Evolutionary conservation across 2,113 vertebrate species (phyloP), one percentile per base, ranked within the genome.

Genomic region (Gambusia affinis): DNA sequence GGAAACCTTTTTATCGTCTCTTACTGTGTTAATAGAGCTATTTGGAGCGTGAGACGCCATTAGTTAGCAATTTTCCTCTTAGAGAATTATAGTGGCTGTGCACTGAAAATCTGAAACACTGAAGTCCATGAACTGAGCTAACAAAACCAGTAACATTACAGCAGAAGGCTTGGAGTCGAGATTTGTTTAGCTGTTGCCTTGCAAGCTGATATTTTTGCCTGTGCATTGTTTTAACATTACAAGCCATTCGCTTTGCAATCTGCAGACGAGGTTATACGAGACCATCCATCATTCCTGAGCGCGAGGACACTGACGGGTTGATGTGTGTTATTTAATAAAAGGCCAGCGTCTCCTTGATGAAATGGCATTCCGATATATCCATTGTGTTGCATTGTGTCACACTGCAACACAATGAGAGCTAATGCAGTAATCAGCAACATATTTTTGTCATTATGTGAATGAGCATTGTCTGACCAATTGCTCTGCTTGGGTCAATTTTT

Each of bases 281-380:
- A 70, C 8, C 73, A 81, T 86, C 83, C 75, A 79, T 87, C 83
- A 85, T 76, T 57, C 54, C 28, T 66, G 79, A 44, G 62, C 66
- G 39, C 8, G 67, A 70, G 54, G 73, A 82, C 71, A 70, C 39
- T 70, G 79, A 74, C 76, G 35, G 75, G 60, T 29, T 75, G 84
- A 87, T 81, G 78, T 78, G 57, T 87, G 80, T 73, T 83, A 82
- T 86, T 87, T 88, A 73, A 87, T 88, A 67, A 86, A 88, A 90
- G 85, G 84, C 81, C 86, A 86, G 12, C 28, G 79, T 85, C 78
- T 80, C 75, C 62, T 0, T 57, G 70, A 88, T 75, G 75, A 87
- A 89, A 82, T 87, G 83, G 72, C 73, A 88, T 87, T 82, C 81
- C 70, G 62, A 75, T 85, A 82, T 67, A 78, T 78, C 68, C 74